These are phyloP conservation scores for Dryobates pubescens DNA, from an alignment of 2,797 vertebrate species.

Conservation along the genomic window DNA sequence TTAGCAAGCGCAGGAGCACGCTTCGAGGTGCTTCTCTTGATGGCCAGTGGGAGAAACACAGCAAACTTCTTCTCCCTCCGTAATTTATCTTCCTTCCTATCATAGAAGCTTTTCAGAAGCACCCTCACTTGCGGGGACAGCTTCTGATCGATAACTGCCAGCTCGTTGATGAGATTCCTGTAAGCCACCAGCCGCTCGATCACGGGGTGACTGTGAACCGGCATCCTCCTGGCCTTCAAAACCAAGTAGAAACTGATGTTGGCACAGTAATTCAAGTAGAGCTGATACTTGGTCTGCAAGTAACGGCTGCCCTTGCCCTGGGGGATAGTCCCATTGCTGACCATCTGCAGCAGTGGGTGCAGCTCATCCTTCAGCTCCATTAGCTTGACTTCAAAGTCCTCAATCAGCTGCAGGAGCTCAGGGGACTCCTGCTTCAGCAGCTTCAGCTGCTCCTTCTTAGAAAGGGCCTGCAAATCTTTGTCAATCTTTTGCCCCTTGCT, in stretches of 20 bases:
- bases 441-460: conserved; percentile 91
- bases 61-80: conserved; percentile 66
- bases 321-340: conserved; percentile 82
- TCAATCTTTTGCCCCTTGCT: conserved; percentile 84
- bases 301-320: conserved; percentile 89
- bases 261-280: conserved; percentile 96
- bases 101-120: conserved; percentile 78
- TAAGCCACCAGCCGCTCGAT: conserved; percentile 92
- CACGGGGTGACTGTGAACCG: conserved; percentile 90
- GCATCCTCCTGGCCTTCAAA: conserved; percentile 89
- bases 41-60: background rate
- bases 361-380: conserved; percentile 89
- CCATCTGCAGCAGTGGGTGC: conserved; percentile 88
- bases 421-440: conserved; percentile 94
- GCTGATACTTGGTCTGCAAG: conserved; percentile 89
- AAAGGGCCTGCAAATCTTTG: conserved; percentile 89
- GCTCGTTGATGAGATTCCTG: conserved; percentile 91
- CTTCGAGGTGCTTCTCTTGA: conserved; percentile 53
- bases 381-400: conserved; percentile 92
- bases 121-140: conserved; percentile 82
- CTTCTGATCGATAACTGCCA: conserved; percentile 82
- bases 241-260: conserved; percentile 97
- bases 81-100: background rate
- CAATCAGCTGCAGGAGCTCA: conserved; percentile 91
- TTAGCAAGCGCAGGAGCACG: background rate